These are phyloP conservation scores for Scalopus aquaticus DNA, from an alignment of 2,113 vertebrate species.

Conservation along the genomic window DNA sequence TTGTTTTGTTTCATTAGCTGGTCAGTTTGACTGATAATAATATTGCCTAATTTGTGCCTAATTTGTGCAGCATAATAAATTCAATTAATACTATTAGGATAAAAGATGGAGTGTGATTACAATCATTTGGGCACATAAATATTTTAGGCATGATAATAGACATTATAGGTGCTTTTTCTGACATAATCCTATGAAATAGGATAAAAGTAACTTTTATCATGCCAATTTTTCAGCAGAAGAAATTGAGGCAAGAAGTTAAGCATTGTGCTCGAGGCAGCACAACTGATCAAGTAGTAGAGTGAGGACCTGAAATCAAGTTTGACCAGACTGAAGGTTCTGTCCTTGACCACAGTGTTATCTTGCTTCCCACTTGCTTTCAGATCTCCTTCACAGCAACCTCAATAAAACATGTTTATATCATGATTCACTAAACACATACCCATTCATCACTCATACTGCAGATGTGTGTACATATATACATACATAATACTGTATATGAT, in stretches of 20 bases:
- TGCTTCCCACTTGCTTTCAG: not conserved
- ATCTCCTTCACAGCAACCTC: not conserved
- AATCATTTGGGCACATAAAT: not conserved
- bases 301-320: not conserved
- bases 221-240: not conserved
- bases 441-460: not conserved
- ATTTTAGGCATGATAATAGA: not conserved
- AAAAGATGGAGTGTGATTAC: not conserved
- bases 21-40: not conserved
- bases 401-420: not conserved
- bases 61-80: not conserved
- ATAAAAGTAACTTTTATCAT: not conserved
- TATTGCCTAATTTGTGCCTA: not conserved
- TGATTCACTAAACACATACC: not conserved
- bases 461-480: not conserved
- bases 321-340: not conserved
- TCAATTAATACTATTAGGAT: not conserved
- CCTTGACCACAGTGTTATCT: not conserved
- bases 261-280: not conserved
- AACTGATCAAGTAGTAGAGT: not conserved
- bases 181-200: not conserved
- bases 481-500: not conserved
- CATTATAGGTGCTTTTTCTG: not conserved
- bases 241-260: not conserved
- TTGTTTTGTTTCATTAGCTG: not conserved